phyloP scores from a whole-genome alignment of 2,113 vertebrate species.

The Actinemys pallida region DNA sequence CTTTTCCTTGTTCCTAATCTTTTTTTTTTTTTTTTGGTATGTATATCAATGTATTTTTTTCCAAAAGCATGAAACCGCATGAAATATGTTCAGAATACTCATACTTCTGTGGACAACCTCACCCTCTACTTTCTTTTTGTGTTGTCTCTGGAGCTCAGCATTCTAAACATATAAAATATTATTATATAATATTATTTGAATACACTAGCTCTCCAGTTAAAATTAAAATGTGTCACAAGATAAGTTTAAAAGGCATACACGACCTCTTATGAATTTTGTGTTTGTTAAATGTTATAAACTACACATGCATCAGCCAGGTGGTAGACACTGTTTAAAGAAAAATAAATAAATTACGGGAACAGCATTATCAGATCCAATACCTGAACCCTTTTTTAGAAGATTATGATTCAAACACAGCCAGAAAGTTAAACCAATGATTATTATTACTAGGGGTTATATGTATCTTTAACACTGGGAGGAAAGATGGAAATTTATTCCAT shows the following conservation, averaged over 20 bases:
- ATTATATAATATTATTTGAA: not conserved
- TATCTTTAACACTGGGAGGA: not conserved
- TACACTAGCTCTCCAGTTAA: constrained; percentile 22
- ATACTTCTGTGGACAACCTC: not conserved
- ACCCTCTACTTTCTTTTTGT: not conserved
- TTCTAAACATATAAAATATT: not conserved
- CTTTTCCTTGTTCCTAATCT: not conserved
- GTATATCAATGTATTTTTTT: not conserved
- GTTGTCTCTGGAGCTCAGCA: not conserved
- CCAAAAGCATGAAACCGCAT: not conserved
- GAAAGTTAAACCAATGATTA: not conserved
- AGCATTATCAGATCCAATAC: not conserved
- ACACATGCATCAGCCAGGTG: not conserved
- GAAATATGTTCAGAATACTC: not conserved
- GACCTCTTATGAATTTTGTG: constrained; percentile 13
- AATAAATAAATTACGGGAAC: not conserved
- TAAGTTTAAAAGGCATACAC: constrained; percentile 34
- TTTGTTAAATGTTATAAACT: not conserved
- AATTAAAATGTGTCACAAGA: constrained; percentile 37
- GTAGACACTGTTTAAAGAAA: not conserved
- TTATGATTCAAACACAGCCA: not conserved
- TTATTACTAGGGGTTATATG: not conserved
- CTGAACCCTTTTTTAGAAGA: not conserved
- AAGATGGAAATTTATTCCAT: not conserved
- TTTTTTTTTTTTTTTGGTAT: not conserved